Percentiles rank a stretch among this genome's conserved stretches.
Evolutionary conservation across 1,140 invertebrate genomes (phyloP).

Genomic region (Scaptodrosophila lebanonensis): DNA sequence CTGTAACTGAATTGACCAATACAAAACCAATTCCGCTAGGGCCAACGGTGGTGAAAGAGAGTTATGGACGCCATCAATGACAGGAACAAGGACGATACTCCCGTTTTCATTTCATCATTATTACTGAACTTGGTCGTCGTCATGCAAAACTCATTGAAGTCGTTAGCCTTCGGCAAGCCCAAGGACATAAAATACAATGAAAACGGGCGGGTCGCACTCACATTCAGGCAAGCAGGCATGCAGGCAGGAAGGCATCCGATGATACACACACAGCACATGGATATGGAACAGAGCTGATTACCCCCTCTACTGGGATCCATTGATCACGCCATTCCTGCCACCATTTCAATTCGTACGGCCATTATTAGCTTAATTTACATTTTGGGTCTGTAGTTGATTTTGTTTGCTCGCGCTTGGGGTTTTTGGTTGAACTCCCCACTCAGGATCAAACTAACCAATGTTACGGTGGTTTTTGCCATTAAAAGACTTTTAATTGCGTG

Average conservation of each 20-base stretch:
- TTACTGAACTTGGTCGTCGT: slow-evolving; percentile 46
- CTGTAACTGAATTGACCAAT: slow-evolving; percentile 66
- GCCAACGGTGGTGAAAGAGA: not conserved
- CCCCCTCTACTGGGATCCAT: slow-evolving; percentile 14
- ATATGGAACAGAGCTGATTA: slow-evolving; percentile 17
- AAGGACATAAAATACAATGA: slow-evolving; percentile 63
- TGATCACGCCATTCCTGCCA: slow-evolving; percentile 14
- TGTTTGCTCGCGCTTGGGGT: slow-evolving; percentile 3
- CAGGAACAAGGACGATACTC: slow-evolving; percentile 32
- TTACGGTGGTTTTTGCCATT: not conserved
- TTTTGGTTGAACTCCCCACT: slow-evolving; percentile 9
- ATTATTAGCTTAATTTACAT: slow-evolving; percentile 72
- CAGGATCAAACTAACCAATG: not conserved
- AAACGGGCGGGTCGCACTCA: no score
- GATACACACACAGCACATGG: slow-evolving; percentile 3
- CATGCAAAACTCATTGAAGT: slow-evolving; percentile 73
- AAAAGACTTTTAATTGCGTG: no score
- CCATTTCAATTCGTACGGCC: not conserved
- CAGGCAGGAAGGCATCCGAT: not conserved
- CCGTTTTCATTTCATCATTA: slow-evolving; percentile 30
- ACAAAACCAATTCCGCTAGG: slow-evolving; percentile 18
- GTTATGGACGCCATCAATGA: slow-evolving; percentile 29
- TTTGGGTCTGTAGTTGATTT: slow-evolving; percentile 60
- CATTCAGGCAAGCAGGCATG: not conserved
- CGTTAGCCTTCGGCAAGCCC: slow-evolving; percentile 56